Percentiles rank a stretch among this genome's conserved stretches.
These are phyloP conservation scores for Neotragus pygmaeus DNA, from an alignment of 2,113 vertebrate species.

Conservation along the genomic window DNA sequence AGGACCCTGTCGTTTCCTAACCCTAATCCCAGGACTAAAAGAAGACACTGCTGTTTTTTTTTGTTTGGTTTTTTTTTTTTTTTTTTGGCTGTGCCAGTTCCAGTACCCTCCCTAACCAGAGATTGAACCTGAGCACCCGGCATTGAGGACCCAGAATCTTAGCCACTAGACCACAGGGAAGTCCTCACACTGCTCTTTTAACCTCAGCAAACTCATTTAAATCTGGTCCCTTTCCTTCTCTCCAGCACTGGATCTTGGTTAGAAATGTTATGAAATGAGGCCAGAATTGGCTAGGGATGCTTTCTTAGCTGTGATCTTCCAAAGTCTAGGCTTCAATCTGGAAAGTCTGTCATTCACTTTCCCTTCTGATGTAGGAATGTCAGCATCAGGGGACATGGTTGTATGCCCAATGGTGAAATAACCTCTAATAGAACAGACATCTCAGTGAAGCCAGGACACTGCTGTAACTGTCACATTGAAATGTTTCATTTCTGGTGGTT, in stretches of 20 bases:
- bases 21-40: too few relatives aligned
- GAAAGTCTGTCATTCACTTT: neutral
- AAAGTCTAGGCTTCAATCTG: neutral
- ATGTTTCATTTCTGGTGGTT: neutral
- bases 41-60: neutral
- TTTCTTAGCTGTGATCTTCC: neutral
- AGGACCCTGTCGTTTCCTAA: accelerated
- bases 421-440: neutral
- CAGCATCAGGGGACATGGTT: too few relatives aligned
- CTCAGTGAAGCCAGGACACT: neutral
- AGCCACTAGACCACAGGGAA: neutral
- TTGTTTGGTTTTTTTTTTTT: too few relatives aligned
- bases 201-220: too few relatives aligned
- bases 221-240: neutral
- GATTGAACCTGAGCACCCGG: accelerated
- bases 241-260: neutral
- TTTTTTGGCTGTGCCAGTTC: neutral
- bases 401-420: neutral
- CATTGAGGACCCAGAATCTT: neutral
- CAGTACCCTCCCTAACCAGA: neutral
- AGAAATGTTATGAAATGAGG: neutral
- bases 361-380: neutral
- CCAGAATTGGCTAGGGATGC: accelerated
- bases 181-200: neutral
- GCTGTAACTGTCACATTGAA: neutral